A percentile compares a stretch with the other conserved stretches of the same genome.
phyloP scores from a whole-genome alignment of 2,113 vertebrate genomes.

The Trochalopteron elliotii region DNA sequence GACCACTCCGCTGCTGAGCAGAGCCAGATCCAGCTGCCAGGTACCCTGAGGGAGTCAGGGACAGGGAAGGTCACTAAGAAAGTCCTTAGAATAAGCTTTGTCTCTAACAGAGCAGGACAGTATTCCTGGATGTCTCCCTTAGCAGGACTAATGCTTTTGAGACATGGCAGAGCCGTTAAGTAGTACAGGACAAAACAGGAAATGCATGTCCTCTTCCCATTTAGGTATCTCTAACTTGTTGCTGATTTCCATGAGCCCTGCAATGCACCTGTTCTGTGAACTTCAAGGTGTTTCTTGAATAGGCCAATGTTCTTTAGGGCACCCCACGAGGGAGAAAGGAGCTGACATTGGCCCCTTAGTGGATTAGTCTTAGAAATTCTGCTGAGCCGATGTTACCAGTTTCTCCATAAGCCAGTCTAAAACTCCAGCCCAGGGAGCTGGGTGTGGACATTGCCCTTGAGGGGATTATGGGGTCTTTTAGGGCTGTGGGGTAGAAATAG shows the following conservation, averaged over 20 bases:
- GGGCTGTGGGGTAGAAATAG: background rate
- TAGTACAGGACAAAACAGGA: background rate
- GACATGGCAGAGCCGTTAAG: background rate
- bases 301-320: background rate
- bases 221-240: accelerated
- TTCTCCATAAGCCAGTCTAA: conserved; percentile 28
- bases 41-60: background rate
- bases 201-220: background rate
- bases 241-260: background rate
- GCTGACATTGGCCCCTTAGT: background rate
- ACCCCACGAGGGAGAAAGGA: background rate
- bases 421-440: background rate
- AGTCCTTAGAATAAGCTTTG: background rate
- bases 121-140: background rate
- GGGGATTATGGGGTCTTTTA: background rate
- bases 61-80: background rate
- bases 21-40: background rate
- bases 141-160: background rate
- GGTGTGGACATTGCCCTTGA: background rate
- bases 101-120: background rate
- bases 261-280: background rate
- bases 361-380: conserved; percentile 39
- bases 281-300: background rate
- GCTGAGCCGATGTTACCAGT: background rate
- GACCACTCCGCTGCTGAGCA: background rate